Evolutionary conservation across 2,113 vertebrate species (phyloP).

Genomic region (Micronycteris hirsuta): DNA sequence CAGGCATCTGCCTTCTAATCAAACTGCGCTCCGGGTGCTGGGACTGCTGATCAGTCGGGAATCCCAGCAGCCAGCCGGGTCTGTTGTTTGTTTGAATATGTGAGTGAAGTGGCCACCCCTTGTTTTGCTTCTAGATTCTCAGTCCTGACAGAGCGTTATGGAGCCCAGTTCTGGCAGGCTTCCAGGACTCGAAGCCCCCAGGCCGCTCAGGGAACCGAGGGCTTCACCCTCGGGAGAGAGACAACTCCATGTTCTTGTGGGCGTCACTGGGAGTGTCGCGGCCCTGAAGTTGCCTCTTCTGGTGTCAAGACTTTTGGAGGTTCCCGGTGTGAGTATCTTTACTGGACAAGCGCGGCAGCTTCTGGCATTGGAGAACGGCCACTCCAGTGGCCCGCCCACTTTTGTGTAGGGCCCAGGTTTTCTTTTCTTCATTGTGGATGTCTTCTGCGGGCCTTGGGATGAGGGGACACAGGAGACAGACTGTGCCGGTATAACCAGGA

Average conservation of each 20-base stretch:
- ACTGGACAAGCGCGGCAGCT: not conserved
- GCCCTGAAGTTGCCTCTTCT: constrained; percentile 91
- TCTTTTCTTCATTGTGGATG: not conserved
- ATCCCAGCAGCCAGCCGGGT: not conserved
- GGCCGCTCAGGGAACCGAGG: not conserved
- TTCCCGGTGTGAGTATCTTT: constrained; percentile 85
- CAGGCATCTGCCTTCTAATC: not conserved
- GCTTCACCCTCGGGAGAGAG: not conserved
- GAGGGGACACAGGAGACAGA: not conserved
- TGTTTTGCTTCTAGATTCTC: constrained; percentile 47
- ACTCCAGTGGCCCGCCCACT: rapidly evolving
- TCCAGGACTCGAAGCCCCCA: not conserved
- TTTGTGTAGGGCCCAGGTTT: not conserved
- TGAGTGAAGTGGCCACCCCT: not conserved
- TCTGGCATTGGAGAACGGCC: not conserved
- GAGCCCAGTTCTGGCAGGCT: constrained; percentile 17
- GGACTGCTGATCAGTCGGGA: not conserved
- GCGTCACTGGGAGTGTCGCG: constrained; percentile 94
- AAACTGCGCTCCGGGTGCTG: not conserved
- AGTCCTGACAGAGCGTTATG: not conserved
- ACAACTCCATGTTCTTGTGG: constrained; percentile 83
- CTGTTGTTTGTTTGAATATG: not conserved
- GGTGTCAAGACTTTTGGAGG: constrained; percentile 83
- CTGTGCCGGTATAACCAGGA: not conserved
- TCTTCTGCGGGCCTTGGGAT: not conserved